These are phyloP conservation scores for Phortica okadai DNA, from an alignment of 2,888 invertebrate species.

Conservation along the genomic window DNA sequence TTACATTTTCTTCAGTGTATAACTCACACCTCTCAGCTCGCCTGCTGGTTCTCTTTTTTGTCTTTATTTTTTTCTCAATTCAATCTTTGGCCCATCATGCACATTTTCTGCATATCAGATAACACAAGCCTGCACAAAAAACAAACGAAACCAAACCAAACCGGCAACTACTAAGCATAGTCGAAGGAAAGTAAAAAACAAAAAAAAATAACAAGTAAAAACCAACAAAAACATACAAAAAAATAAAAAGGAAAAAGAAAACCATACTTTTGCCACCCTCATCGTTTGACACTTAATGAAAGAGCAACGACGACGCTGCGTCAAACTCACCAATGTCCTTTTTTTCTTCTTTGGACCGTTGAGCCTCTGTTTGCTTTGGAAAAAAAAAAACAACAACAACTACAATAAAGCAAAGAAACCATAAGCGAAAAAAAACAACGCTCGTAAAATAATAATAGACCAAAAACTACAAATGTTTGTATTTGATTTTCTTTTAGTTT, in stretches of 20 bases:
- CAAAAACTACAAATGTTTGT: conserved; percentile 28
- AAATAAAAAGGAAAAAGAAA: conserved; percentile 1
- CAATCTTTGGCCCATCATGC: conserved; percentile 53
- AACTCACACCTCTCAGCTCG: background rate
- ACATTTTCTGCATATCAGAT: conserved; percentile 66
- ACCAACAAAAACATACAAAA: background rate
- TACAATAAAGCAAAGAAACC: background rate
- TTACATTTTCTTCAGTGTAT: background rate
- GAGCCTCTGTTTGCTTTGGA: background rate
- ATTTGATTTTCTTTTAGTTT: conserved; percentile 15
- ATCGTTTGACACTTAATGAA: conserved; percentile 30
- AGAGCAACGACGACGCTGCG: conserved; percentile 7
- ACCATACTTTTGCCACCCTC: conserved; percentile 29
- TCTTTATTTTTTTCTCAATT: background rate
- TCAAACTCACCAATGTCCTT: conserved; percentile 25
- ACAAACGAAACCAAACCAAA: background rate
- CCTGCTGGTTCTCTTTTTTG: conserved; percentile 4
- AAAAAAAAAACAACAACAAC: background rate
- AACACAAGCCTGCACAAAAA: conserved; percentile 49
- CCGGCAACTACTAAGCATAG: background rate
- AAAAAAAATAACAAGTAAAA: no score
- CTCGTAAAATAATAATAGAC: conserved; percentile 33
- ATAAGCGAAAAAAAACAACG: background rate
- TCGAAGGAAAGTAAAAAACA: no score
- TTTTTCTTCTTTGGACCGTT: conserved; percentile 1